Base-by-base conservation (phyloP, 2,797 vertebrate genomes). In the Lophius americanus region DNA sequence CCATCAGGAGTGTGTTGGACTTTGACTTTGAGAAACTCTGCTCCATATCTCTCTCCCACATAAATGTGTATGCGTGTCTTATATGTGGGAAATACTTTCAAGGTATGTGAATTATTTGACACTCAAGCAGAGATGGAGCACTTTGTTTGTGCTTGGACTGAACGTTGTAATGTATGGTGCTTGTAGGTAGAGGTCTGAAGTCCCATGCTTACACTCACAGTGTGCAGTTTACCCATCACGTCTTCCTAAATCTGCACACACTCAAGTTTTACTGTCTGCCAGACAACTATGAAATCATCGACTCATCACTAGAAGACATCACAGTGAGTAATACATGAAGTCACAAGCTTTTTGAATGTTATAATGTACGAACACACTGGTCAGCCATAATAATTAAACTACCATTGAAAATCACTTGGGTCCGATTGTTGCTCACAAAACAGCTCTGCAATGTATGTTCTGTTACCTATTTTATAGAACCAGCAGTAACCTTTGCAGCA, bases 1-100 rank as follows among this genome's bases (percentile, higher is more conserved):
- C 1, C 53, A 2, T 44, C 68, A 98, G 97, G 95, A 98, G 97
- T 8, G 96, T 99, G 62, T 83, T 99, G 88, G 97, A 98, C 82
- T 99, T 99, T 1, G 97, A 99, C 87, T 99, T 99, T 52, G 97
- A 99, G 92, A 98, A 99, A 79, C 93, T 99, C 37, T 99, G 97
- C 84, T 99, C 97, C 51, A 96, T 99, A 66, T 98, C 97, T 0
- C 95, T 99, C 9, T 98, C 97, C 0, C 97, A 99, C 84, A 99
- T 99, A 78, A 99, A 98, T 0, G 97, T 95, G 1, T 98, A 99
- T 0, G 97, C 97, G 60, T 98, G 97, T 64, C 94, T 99, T 0
- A 97, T 99, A 75, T 99, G 97, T 51, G 97, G 97, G 38, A 98
- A 99, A 77, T 99, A 98, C 82, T 99, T 98, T 81, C 97, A 98